These are phyloP conservation scores for Tyria jacobaeae DNA, from an alignment of 2,888 invertebrate species.

Conservation along the genomic window DNA sequence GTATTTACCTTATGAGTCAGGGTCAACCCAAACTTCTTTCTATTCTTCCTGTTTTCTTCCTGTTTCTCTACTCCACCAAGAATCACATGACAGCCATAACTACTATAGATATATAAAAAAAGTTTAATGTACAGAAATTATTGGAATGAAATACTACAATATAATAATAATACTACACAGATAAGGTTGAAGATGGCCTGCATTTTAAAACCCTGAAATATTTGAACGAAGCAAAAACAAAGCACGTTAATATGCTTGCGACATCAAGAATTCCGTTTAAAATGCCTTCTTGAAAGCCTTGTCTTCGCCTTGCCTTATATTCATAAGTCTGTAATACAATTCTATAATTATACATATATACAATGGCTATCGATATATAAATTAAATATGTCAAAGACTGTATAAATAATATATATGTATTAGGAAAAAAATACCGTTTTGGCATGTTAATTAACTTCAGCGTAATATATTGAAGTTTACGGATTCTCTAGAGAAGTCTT, in stretches of 20 bases:
- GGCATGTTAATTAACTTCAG: not conserved
- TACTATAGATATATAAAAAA: not conserved
- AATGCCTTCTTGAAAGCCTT: conserved; percentile 1
- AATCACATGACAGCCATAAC: too few relatives aligned
- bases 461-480: not conserved
- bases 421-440: not conserved
- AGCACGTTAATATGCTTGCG: not conserved
- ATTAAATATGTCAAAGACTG: not conserved
- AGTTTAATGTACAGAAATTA: not conserved
- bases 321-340: not conserved
- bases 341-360: too few relatives aligned
- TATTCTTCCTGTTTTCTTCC: too few relatives aligned
- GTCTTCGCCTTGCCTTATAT: not conserved
- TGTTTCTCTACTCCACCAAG: too few relatives aligned
- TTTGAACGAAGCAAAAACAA: not conserved
- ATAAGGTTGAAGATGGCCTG: too few relatives aligned
- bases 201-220: not conserved
- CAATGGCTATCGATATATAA: too few relatives aligned
- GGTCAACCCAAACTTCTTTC: too few relatives aligned
- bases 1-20: too few relatives aligned
- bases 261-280: not conserved
- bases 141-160: too few relatives aligned
- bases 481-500: not conserved
- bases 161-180: too few relatives aligned
- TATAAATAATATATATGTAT: too few relatives aligned